Evolutionary conservation across 2,797 vertebrate genomes (phyloP).

Genomic region (Sebastes variabilis): DNA sequence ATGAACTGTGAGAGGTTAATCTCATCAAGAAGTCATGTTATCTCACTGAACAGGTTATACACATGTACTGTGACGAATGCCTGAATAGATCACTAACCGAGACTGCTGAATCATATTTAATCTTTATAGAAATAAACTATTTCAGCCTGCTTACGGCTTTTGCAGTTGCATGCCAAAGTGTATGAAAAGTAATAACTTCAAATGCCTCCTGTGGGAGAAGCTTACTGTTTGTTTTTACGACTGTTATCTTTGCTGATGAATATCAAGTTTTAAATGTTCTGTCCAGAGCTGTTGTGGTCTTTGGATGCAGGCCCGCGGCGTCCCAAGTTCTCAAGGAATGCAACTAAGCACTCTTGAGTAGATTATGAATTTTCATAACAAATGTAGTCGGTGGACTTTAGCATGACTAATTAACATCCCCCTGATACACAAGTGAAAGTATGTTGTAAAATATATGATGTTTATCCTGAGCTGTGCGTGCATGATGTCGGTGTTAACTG

Average conservation of each 20-base stretch:
- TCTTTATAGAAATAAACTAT: background rate
- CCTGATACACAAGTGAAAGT: background rate
- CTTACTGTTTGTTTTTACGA: background rate
- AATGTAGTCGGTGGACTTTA: constrained; percentile 15
- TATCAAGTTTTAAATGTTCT: constrained; percentile 13
- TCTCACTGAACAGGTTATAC: constrained; percentile 8
- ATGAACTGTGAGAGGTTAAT: constrained; percentile 9
- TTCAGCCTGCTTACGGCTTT: background rate
- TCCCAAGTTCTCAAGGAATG: constrained; percentile 58
- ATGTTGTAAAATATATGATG: background rate
- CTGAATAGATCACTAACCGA: constrained; percentile 1
- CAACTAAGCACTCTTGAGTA: constrained; percentile 58
- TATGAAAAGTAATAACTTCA: background rate
- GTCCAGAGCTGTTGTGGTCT: background rate
- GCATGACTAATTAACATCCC: background rate
- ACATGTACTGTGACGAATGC: constrained; percentile 1
- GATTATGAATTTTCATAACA: constrained; percentile 50
- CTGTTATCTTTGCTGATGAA: background rate
- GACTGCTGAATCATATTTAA: background rate
- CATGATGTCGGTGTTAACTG: background rate
- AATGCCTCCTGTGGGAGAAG: background rate
- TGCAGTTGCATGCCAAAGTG: background rate
- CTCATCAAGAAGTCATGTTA: constrained; percentile 28
- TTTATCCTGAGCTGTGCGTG: background rate
- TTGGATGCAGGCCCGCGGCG: constrained; percentile 22